Evolutionary conservation across 2,797 vertebrate species (phyloP), one percentile per base, ranked within the genome.

Genomic region (Hemitrygon akajei): DNA sequence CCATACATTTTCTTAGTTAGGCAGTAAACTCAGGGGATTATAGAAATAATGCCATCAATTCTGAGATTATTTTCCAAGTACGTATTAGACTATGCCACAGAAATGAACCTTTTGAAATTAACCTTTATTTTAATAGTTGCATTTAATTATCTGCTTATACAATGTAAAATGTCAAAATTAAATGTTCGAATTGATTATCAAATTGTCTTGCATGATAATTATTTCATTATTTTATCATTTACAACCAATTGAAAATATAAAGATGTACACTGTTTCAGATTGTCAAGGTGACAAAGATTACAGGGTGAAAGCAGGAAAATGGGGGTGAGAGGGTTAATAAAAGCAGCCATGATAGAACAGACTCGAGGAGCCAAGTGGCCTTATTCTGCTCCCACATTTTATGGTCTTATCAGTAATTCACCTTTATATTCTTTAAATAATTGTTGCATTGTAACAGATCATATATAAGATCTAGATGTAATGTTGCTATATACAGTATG

Each of bases 81-180:
- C n/a, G n/a, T n/a, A 63, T 87, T 66, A 34, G 34, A 66, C 18
- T 87, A 34, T 87, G 58, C 60, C 20, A 10, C 58, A 20, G 60
- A 87, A 87, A 66, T 87, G 58, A 16, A 87, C 27, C n/a, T 87
- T 66, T 87, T 30, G 30, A 63, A 87, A 18, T 66, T 87, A 87
- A 14, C 60, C 30, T 66, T 63, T n/a, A 66, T 34, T 66, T 63
- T 63, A 87, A 16, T 63, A n/a, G 16, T 12, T n/a, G 0, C 80
- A 66, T 63, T 7, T 87, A 63, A 63, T 87, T n/a, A 87, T 66
- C 18, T 66, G 84, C 11, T 63, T 27, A 87, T 87, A 63, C 7
- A 87, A 87, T 87, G 30, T 87, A 87, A 4, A 60, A 63, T 34
- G 2, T 87, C 12, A n/a, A 63, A n/a, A 12, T 77, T 0, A n/a